Conservation (phyloP, 2,888 invertebrate species). For the Andrena bucephala region DNA sequence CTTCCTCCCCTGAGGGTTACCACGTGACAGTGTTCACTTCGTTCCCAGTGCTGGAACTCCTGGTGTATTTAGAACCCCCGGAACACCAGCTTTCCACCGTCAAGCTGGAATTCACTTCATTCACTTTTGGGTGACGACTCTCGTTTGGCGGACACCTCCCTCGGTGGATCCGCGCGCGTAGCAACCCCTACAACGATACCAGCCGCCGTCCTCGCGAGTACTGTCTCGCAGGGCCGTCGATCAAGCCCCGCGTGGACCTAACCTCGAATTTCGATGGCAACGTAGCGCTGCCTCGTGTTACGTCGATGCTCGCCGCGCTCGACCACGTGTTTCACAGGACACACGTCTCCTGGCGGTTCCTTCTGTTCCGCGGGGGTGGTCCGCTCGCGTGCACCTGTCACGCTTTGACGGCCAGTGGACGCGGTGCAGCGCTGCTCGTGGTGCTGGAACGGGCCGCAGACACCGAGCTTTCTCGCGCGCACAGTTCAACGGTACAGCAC, state of each 20-base stretch:
- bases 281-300: constrained; percentile 47
- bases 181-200: constrained; percentile 46
- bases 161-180: constrained; percentile 48
- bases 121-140: constrained; percentile 12
- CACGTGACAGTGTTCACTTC: constrained; percentile 56
- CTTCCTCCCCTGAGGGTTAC: neutral
- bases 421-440: constrained; percentile 18
- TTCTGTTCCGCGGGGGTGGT: neutral
- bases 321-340: constrained; percentile 60
- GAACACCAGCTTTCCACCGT: constrained; percentile 29
- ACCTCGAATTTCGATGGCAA: constrained; percentile 32
- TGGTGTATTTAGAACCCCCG: constrained; percentile 1
- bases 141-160: constrained; percentile 46
- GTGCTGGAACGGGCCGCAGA: neutral
- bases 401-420: constrained; percentile 5
- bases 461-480: constrained; percentile 4
- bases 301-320: constrained; percentile 50
- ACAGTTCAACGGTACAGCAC: neutral
- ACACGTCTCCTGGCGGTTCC: constrained; percentile 16
- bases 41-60: neutral
- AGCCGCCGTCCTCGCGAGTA: constrained; percentile 42
- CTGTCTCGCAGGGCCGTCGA: constrained; percentile 9
- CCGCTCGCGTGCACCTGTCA: constrained; percentile 19
- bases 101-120: constrained; percentile 34
- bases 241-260: constrained; percentile 36